Evolutionary conservation across 2,113 vertebrate species (phyloP).

Genomic region (Prunella himalayana): DNA sequence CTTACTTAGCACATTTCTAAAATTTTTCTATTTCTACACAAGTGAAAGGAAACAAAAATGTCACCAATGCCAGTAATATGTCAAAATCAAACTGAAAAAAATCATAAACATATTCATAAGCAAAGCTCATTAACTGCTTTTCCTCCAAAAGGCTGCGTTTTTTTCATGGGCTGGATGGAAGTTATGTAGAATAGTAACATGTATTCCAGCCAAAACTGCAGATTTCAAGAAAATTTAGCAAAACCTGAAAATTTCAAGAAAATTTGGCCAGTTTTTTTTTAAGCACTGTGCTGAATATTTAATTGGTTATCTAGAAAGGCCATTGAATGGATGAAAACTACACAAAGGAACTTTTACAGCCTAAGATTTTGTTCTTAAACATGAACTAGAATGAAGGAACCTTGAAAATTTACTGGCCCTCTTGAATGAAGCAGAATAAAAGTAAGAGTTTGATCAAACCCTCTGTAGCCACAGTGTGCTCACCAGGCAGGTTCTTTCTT

Average conservation of each 20-base stretch:
- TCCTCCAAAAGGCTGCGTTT: background rate
- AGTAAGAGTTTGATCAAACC: background rate
- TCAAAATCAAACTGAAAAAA: slow-evolving; percentile 15
- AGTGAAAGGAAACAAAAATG: background rate
- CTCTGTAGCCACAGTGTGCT: background rate
- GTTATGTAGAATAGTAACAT: background rate
- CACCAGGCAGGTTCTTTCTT: background rate
- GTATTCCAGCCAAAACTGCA: background rate
- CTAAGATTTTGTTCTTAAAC: background rate
- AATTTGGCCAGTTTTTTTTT: background rate
- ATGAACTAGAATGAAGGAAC: background rate
- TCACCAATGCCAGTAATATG: background rate
- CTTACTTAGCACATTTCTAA: background rate
- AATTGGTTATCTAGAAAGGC: background rate
- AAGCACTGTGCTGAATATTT: background rate
- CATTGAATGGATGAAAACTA: background rate
- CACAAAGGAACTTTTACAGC: background rate
- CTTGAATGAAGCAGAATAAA: background rate
- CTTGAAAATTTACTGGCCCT: background rate
- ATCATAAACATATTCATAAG: background rate
- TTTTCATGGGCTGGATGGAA: background rate
- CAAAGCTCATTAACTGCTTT: background rate
- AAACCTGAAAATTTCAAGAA: background rate
- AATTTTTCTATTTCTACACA: background rate
- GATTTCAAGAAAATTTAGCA: background rate